phyloP scores from a whole-genome alignment of 2,797 vertebrate genomes.

The Cichlasoma orientale region DNA sequence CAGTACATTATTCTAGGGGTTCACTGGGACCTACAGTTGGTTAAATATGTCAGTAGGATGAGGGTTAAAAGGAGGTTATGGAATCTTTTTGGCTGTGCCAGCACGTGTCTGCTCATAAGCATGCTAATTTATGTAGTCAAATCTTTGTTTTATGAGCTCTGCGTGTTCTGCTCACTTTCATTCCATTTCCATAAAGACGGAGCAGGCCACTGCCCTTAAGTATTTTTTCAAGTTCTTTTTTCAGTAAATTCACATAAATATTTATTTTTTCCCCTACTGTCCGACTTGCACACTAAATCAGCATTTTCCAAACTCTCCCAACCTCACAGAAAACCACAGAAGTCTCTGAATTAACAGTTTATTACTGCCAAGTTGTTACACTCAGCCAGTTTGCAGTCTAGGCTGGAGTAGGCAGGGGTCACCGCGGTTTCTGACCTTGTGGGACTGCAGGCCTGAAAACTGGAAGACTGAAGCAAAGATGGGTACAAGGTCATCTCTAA shows the following conservation, averaged over 20 bases:
- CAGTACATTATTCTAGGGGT: no score
- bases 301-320: background rate
- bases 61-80: background rate
- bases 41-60: no score
- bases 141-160: conserved; percentile 53
- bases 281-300: background rate
- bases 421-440: conserved; percentile 25
- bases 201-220: background rate
- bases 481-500: conserved; percentile 41
- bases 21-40: no score
- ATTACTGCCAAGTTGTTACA: conserved; percentile 18
- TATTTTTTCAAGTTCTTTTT: background rate
- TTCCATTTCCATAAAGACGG: background rate
- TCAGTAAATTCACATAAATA: background rate
- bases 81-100: background rate
- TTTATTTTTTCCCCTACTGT: background rate
- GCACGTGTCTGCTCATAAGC: conserved; percentile 8
- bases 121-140: conserved; percentile 32
- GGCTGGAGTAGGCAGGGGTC: conserved; percentile 12
- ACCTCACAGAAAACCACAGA: conserved; percentile 2
- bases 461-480: conserved; percentile 17
- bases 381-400: conserved; percentile 41
- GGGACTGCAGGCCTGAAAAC: conserved; percentile 5
- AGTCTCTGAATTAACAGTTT: conserved; percentile 20
- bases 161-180: background rate